Base-by-base conservation (phyloP, 2,113 vertebrate species). In the Protomyctophum bolini region DNA sequence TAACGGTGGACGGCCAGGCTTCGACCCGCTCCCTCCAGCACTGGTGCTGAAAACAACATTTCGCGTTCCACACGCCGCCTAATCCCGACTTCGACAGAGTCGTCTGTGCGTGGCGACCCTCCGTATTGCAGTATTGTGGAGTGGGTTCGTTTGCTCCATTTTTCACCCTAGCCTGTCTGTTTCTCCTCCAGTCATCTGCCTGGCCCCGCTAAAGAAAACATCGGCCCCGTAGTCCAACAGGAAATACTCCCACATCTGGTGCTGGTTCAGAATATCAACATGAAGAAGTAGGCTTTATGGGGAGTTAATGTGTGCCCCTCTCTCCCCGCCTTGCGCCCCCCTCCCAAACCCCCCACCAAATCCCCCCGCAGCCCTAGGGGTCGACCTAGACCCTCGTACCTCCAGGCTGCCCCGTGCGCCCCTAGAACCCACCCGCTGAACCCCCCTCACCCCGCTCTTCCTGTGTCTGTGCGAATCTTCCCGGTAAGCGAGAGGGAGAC, bases 161-260 rank as follows among this genome's bases (percentile, higher is more conserved):
- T 82, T 66, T 51, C 21, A 14, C 75, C 33, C 51, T 47, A 62
- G 28, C 65, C 69, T 68, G 67, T 65, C 79, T 82, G 78, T 71
- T 84, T 74, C 80, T 86, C 71, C 68, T 80, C 73, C 28, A 74
- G 81, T 83, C 83, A 68, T 88, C 70, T 87, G 73, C 88, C 88
- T 88, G 82, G 80, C 81, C 72, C 56, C 15, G 49, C 75, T 89
- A 90, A 92, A 89, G 89, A 86, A 90, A 93, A 92, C 89, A 90
- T 63, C 85, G 87, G 80, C 86, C 72, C 21, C 73, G 74, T 75
- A 86, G 84, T 84, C 80, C 70, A 70, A 87, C 90, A 91, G 88
- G 91, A 93, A 92, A 92, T 91, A 89, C 89, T 92, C 89, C 90
- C 89, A 90, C 92, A 93, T 93, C 92, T 93, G 90, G 84, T 88